Base-by-base conservation (phyloP, 2,888 invertebrate species). In the Horisme vitalbata region DNA sequence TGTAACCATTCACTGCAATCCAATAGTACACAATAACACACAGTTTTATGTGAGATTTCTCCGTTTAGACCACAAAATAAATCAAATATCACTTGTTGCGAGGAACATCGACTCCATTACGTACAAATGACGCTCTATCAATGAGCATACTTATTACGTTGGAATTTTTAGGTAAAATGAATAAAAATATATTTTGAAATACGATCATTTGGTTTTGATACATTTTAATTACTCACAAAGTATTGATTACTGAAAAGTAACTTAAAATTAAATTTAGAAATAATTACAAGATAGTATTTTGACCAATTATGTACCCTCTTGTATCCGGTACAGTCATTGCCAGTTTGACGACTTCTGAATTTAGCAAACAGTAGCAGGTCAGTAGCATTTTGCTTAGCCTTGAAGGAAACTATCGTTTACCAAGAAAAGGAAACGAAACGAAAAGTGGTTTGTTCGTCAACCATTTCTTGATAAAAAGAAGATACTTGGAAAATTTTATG, bases 121-220 rank as follows among this genome's bases (percentile, higher is more conserved):
- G 91, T 90, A 92, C 90, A 88, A 91, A 89, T 91, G 91, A 91
- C 91, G 92, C 92, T 90, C 82, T 84, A 71, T 91, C 92, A 90
- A 83, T 65, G 61, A 57, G 73, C 45, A 32, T 53, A 68, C 83
- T 83, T 63, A 74, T 76, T 57, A 2, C 41, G 38, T 23, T 55
- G 82, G 86, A 86, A 86, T 87, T 76, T 80, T 46, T 62, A 6
- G 18, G 2, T 41, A n/a, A n/a, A n/a, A n/a, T n/a, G n/a, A n/a
- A n/a, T n/a, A n/a, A n/a, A n/a, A n/a, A n/a, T n/a, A n/a, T n/a
- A n/a, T n/a, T n/a, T n/a, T n/a, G n/a, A n/a, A n/a, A n/a, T n/a
- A n/a, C n/a, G n/a, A n/a, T n/a, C n/a, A n/a, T n/a, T n/a, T n/a
- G n/a, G n/a, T n/a, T n/a, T n/a, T n/a, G n/a, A n/a, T n/a, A n/a